Base-by-base conservation (phyloP, 2,797 vertebrate species). In the Champsocephalus gunnari region DNA sequence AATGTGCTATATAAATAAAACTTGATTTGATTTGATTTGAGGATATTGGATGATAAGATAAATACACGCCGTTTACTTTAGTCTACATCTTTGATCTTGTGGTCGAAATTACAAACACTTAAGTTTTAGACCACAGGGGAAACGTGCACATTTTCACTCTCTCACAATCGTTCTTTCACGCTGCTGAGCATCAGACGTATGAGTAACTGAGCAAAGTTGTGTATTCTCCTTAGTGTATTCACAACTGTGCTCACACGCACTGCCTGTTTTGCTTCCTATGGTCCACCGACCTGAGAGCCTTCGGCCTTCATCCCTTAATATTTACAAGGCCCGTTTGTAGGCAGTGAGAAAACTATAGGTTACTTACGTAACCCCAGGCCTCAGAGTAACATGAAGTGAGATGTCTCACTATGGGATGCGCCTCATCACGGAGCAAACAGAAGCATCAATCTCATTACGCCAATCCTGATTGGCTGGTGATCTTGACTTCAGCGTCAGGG, bases 301-400 rank as follows among this genome's bases (percentile, higher is more conserved):
- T 75, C 41, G 47, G 59, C 68, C 75, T 6, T 34, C 64, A 73
- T 61, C 54, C 58, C 60, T 56, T 55, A 56, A 24, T 64, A 76
- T 80, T 80, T 71, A 82, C 53, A 58, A 82, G 61, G 17, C 41
- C 21, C 8, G 1, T 50, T 79, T 77, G 70, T 71, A 57, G 66
- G 79, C 64, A 19, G n/a, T 48, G 71, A 81, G 75, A 70, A 66
- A 64, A 55, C 19, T 19, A 19, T 19, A 19, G 19, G 19, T 19
- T 19, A 19, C 19, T 19, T 19, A 19, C 19, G 19, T 19, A 19
- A 19, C 19, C 19, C 19, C 19, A 19, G 19, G 19, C 1, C 19
- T 19, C 19, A 19, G 19, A 19, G 19, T 19, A 19, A 19, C 19
- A 19, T 19, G 19, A 19, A 19, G 19, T 19, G 19, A 19, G 19